Evolutionary conservation across 1,140 invertebrate genomes (phyloP).

Genomic region (Formica selysi): DNA sequence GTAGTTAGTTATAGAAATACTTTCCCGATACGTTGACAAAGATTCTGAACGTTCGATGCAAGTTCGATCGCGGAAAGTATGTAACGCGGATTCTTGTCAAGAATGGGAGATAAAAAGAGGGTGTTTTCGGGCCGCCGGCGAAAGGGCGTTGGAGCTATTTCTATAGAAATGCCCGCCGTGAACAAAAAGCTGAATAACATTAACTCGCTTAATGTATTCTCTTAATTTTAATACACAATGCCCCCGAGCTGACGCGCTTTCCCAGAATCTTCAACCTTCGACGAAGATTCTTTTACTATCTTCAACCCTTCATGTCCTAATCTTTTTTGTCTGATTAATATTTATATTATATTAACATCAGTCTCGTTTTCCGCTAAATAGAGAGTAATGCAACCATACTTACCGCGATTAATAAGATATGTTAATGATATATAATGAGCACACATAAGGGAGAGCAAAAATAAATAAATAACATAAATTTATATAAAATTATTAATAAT

Average conservation of each 20-base stretch:
- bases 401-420: neutral
- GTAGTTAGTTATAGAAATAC: neutral
- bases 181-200: constrained; percentile 75
- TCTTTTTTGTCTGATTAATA: constrained; percentile 58
- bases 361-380: constrained; percentile 17
- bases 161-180: constrained; percentile 56
- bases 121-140: constrained; percentile 34
- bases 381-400: neutral
- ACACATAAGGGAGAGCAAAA: neutral
- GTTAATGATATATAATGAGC: no score
- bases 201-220: constrained; percentile 75
- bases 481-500: neutral
- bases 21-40: neutral
- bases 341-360: constrained; percentile 58
- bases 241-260: constrained; percentile 19
- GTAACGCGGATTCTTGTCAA: constrained; percentile 21
- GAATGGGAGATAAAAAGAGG: neutral
- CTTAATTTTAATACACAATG: constrained; percentile 78
- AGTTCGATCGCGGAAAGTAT: constrained; percentile 26
- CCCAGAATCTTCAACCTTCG: constrained; percentile 2
- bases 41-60: constrained; percentile 30
- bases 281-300: constrained; percentile 41
- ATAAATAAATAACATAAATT: neutral
- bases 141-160: constrained; percentile 47
- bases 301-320: constrained; percentile 18